Base-by-base conservation (phyloP, 2,797 vertebrate genomes). In the Smutsia gigantea region DNA sequence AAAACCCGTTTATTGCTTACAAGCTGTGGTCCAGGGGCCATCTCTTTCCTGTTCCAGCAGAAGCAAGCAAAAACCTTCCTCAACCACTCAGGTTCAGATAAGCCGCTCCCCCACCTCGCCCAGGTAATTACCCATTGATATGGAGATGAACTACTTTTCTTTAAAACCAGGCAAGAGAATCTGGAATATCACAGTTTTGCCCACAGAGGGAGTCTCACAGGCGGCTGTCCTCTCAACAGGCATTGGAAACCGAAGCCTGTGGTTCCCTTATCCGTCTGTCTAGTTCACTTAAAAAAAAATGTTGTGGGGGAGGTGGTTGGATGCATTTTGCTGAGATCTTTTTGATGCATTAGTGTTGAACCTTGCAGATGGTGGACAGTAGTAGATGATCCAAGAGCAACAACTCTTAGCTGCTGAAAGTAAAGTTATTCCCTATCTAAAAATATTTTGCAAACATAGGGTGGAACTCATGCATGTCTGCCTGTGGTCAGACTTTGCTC, bases 221-320 rank as follows among this genome's bases (percentile, higher is more conserved):
- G 49, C 71, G 53, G 46, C 68, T 7, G 29, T 27, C 39, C 9
- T 61, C 55, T 75, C 5, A 4, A 17, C 37, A 11, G 46, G 10
- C 29, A 5, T 29, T 34, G 53, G 87, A 61, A 59, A 46, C 27
- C 4, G 64, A 75, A 90, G 79, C 57, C 81, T 90, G 63, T 18
- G 66, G 61, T n/a, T 85, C 19, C 27, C 55, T 27, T 13, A 3
- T 78, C 2, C 3, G 69, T 77, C 66, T 82, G 87, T 94, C 64
- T 84, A 13, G 55, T 92, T 90, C 72, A 64, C 69, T 95, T 90
- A 89, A 37, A 88, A 75, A 61, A 57, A 51, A 57, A 66, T 46
- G 42, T 46, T 46, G 42, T 46, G 64, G 5, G 51, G 49, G 49
- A 72, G 19, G 34, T 25, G 9, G 31, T 53, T 61, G 64, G 64